These are phyloP conservation scores for Nothocercus nigrocapillus DNA, from an alignment of 2,113 vertebrate species.

Conservation along the genomic window DNA sequence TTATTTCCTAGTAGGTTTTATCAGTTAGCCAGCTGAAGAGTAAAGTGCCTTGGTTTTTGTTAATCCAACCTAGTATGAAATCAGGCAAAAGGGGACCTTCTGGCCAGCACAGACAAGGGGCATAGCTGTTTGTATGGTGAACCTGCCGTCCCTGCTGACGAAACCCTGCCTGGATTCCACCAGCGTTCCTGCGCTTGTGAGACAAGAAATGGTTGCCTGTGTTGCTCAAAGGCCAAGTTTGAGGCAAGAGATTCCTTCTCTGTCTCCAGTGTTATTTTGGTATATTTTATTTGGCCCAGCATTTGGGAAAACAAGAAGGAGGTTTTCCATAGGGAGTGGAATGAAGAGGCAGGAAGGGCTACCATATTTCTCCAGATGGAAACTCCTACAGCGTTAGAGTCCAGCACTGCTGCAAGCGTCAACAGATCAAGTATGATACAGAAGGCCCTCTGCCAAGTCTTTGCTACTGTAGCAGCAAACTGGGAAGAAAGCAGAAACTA, in stretches of 20 bases:
- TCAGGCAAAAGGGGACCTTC: background rate
- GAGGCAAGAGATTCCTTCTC: slow-evolving; percentile 62
- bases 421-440: slow-evolving; percentile 61
- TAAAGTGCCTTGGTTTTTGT: background rate
- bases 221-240: slow-evolving; percentile 45
- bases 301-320: slow-evolving; percentile 67
- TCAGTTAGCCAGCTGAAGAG: background rate
- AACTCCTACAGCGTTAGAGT: slow-evolving; percentile 56
- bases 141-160: background rate
- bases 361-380: slow-evolving; percentile 62
- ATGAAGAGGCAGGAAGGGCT: slow-evolving; percentile 64
- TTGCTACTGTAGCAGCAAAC: slow-evolving; percentile 55
- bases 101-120: background rate
- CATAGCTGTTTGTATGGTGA: background rate
- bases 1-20: slow-evolving; percentile 35
- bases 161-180: slow-evolving; percentile 59
- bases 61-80: background rate
- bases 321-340: slow-evolving; percentile 61
- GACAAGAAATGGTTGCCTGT: background rate
- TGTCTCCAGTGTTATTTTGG: slow-evolving; percentile 69
- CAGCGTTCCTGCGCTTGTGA: slow-evolving; percentile 19
- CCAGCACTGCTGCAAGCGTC: slow-evolving; percentile 64
- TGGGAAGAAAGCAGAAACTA: slow-evolving; percentile 15
- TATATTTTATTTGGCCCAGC: slow-evolving; percentile 66
- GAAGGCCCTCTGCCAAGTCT: slow-evolving; percentile 59